Base-by-base conservation (phyloP, 1,140 invertebrate species). In the Spodoptera litura region DNA sequence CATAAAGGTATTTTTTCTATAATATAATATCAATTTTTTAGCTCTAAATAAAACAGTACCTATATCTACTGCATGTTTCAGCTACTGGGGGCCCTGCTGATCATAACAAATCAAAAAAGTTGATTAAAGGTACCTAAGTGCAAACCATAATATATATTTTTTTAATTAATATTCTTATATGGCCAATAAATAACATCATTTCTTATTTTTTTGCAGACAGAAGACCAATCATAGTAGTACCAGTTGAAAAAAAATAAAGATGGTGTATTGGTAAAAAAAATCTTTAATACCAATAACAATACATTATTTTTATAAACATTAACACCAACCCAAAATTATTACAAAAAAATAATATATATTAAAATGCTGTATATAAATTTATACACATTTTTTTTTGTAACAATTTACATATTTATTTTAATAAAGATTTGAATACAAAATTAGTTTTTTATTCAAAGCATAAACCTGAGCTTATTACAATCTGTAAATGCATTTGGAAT, bases 171-270 rank as follows among this genome's bases (percentile, higher is more conserved):
- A 44, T 44, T 44, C 8, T 44, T 44, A 6, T 8, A 9, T 44
- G 38, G 31, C 2, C 3, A 31, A 31, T 31, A 31, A 31, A 31
- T 44, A 8, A 44, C 38, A 44, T 35, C 9, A 20, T 68, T 53
- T 77, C 20, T 75, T n/a, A n/a, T n/a, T n/a, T n/a, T n/a, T 59
- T 81, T 83, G 53, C 79, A 86, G 83, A 79, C 25, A 70, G 81
- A 81, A 80, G 74, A 31, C 83, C 83, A 27, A 66, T 89, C 27
- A 89, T 90, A 75, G 62, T 89, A 61, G 88, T 90, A 27, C 88
- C 87, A 73, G 10, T 71, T 80, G 86, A 52, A 85, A 90, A 81
- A 80, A 87, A 85, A 79, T 78, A 77, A 51, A 66, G 15, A 51
- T 12, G 15, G 25, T 13, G 20, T 25, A 38, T 64, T 62, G 31